A percentile compares a stretch with the other conserved stretches of the same genome.
These are phyloP conservation scores for Oryzias woworae DNA, from an alignment of 2,113 vertebrate species.

Conservation along the genomic window DNA sequence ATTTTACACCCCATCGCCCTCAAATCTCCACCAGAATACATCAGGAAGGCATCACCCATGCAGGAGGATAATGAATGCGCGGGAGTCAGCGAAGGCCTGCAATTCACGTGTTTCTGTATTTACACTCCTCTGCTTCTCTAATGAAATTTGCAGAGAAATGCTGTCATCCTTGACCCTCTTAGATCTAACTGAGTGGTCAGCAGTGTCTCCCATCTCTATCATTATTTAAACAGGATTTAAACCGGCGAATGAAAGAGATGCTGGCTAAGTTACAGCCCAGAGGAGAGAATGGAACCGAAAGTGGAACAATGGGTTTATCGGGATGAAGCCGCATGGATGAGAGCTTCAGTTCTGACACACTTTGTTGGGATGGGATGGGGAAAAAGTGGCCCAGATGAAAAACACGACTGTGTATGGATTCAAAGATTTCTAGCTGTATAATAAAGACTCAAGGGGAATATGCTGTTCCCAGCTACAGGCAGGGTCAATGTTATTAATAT, in stretches of 20 bases:
- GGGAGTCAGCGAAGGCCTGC: constrained; percentile 15
- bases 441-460: constrained; percentile 55
- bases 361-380: constrained; percentile 18
- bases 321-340: constrained; percentile 38
- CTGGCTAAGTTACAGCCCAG: constrained; percentile 64
- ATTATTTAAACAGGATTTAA: constrained; percentile 74
- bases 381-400: constrained; percentile 18
- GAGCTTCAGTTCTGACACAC: constrained; percentile 40
- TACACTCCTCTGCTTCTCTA: constrained; percentile 51
- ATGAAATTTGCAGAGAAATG: constrained; percentile 60
- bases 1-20: constrained; percentile 83
- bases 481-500: constrained; percentile 62
- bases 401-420: constrained; percentile 31
- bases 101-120: constrained; percentile 53
- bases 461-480: constrained; percentile 32
- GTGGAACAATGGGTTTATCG: constrained; percentile 53
- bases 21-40: constrained; percentile 80
- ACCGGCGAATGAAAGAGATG: constrained; percentile 61
- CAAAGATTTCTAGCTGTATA: constrained; percentile 50
- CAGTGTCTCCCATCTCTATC: constrained; percentile 65
- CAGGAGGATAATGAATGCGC: constrained; percentile 56
- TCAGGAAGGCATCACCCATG: constrained; percentile 72
- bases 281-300: constrained; percentile 45
- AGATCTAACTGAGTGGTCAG: constrained; percentile 65
- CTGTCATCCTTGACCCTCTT: constrained; percentile 64